Conservation (phyloP, 2,888 invertebrate species). For the Cephus pygmeus region DNA sequence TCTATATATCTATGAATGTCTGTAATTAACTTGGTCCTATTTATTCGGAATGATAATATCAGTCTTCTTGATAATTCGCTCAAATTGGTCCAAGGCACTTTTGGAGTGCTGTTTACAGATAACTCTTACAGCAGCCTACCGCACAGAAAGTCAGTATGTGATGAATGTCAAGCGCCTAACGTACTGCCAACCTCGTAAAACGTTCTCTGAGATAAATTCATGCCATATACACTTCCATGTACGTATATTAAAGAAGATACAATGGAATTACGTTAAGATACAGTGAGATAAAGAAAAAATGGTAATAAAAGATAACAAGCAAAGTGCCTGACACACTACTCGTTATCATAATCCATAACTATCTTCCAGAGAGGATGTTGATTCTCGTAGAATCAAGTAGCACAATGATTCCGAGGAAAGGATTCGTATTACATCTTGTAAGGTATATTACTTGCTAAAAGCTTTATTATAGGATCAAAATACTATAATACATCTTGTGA, state of each 20-base stretch:
- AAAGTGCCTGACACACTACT: neutral
- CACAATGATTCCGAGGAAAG: neutral
- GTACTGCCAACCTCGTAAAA: neutral
- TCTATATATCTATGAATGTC: neutral
- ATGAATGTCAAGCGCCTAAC: neutral
- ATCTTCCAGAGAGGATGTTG: slow-evolving; percentile 11
- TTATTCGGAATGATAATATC: neutral
- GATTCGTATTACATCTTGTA: neutral
- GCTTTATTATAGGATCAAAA: neutral
- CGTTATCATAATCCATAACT: slow-evolving; percentile 12
- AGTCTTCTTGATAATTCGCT: neutral
- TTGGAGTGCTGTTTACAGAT: neutral
- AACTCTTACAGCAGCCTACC: neutral
- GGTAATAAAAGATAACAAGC: neutral
- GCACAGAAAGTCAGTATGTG: neutral
- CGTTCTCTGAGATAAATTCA: neutral
- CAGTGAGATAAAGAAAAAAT: neutral
- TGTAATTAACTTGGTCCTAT: neutral
- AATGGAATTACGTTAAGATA: neutral
- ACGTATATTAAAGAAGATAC: neutral
- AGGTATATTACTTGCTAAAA: neutral
- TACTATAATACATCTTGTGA: neutral
- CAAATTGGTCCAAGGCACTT: neutral
- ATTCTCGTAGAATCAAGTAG: neutral
- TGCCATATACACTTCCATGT: neutral